These are phyloP conservation scores for Mormyrus iriodes DNA, from an alignment of 2,113 vertebrate genomes.

Conservation along the genomic window DNA sequence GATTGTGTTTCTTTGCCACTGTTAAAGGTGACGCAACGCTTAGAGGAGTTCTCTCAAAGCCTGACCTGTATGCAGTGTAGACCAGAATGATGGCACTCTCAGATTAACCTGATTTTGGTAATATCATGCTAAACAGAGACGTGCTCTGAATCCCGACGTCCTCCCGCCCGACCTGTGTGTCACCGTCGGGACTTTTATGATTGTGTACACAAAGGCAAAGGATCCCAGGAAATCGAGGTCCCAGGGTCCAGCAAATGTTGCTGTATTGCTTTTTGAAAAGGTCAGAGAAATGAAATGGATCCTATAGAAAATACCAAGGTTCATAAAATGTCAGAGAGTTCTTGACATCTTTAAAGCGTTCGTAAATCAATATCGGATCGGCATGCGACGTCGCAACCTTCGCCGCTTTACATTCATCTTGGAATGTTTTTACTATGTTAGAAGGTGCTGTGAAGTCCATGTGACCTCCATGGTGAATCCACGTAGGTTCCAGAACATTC, in stretches of 20 bases:
- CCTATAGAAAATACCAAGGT: not conserved
- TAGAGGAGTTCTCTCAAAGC: not conserved
- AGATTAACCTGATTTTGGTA: not conserved
- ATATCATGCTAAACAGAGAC: not conserved
- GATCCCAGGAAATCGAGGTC: not conserved
- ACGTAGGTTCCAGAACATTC: not conserved
- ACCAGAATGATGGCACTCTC: not conserved
- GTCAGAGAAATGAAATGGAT: constrained; percentile 7
- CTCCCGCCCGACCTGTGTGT: not conserved
- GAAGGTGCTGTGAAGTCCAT: not conserved
- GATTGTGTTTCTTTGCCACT: not conserved
- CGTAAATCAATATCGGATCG: constrained; percentile 19
- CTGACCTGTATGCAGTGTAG: not conserved
- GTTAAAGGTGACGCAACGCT: not conserved
- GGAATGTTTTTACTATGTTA: not conserved
- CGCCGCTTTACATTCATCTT: not conserved
- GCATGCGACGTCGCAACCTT: not conserved
- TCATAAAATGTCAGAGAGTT: constrained; percentile 8
- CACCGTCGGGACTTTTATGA: not conserved
- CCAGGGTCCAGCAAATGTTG: not conserved
- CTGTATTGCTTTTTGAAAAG: constrained; percentile 4
- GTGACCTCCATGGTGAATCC: not conserved
- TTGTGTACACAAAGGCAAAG: not conserved
- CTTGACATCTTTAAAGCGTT: constrained; percentile 6
- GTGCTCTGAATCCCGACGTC: not conserved